These are phyloP conservation scores for Drosophila nigromelanica DNA, from an alignment of 1,140 invertebrate genomes.

Conservation along the genomic window DNA sequence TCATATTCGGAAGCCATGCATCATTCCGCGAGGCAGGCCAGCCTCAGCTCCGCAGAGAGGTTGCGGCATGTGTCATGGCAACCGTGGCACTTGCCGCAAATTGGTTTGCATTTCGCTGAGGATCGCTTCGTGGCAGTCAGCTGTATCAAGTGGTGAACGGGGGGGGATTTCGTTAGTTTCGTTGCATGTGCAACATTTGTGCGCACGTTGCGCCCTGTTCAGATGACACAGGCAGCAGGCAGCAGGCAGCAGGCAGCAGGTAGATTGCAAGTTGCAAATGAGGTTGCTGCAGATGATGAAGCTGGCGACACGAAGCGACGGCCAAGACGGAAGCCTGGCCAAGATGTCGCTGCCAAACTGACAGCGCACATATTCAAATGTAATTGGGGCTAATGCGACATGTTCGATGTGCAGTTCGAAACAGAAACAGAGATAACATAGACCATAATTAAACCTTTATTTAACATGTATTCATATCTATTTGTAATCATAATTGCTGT, in stretches of 20 bases:
- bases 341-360: constrained; percentile 26
- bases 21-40: constrained; percentile 60
- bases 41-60: constrained; percentile 21
- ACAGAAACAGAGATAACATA: neutral
- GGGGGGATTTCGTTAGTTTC: constrained; percentile 57
- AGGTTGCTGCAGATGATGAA: neutral
- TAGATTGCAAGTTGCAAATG: constrained; percentile 54
- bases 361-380: constrained; percentile 30
- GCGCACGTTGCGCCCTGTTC: too few relatives aligned
- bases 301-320: constrained; percentile 20
- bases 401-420: neutral
- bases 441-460: constrained; percentile 20
- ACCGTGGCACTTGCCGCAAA: constrained; percentile 78
- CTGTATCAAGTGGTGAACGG: neutral
- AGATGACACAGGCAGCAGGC: too few relatives aligned
- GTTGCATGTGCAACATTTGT: constrained; percentile 67
- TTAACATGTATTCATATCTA: neutral
- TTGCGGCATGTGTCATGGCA: constrained; percentile 74
- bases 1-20: constrained; percentile 82
- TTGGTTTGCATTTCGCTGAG: constrained; percentile 72
- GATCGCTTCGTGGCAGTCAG: constrained; percentile 9
- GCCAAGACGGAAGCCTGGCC: constrained; percentile 12
- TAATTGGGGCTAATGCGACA: constrained; percentile 39
- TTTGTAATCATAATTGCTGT: constrained; percentile 5
- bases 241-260: constrained; percentile 62